phyloP scores from a whole-genome alignment of 2,113 vertebrate genomes.

The Porphyrio hochstetteri region DNA sequence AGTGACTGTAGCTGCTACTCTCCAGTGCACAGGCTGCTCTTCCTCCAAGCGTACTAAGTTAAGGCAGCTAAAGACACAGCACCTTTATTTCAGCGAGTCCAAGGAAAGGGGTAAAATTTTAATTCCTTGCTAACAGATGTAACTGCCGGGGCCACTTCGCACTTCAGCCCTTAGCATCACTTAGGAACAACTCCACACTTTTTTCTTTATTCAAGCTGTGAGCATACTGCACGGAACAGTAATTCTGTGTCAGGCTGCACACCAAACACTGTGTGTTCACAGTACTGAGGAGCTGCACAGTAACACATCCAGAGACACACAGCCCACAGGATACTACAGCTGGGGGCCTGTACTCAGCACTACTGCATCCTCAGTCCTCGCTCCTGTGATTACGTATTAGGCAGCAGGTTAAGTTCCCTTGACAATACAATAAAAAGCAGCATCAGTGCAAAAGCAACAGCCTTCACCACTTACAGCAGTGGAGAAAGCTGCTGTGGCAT shows the following conservation, averaged over 20 bases:
- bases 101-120: neutral
- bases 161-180: neutral
- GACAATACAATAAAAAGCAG: neutral
- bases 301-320: neutral
- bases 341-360: neutral
- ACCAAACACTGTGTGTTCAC: fast-evolving
- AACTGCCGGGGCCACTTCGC: neutral
- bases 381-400: fast-evolving
- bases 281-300: neutral
- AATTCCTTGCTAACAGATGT: neutral
- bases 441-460: neutral
- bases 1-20: neutral
- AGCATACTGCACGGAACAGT: neutral
- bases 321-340: neutral
- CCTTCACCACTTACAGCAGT: no score
- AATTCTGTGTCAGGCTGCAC: neutral
- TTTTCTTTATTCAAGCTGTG: neutral
- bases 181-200: neutral
- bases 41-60: neutral
- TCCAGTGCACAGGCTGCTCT: neutral
- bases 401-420: neutral
- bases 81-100: neutral
- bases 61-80: neutral
- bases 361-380: neutral
- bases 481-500: fast-evolving